Base-by-base conservation (phyloP, 2,797 vertebrate species). In the Halcyon chelicuti region DNA sequence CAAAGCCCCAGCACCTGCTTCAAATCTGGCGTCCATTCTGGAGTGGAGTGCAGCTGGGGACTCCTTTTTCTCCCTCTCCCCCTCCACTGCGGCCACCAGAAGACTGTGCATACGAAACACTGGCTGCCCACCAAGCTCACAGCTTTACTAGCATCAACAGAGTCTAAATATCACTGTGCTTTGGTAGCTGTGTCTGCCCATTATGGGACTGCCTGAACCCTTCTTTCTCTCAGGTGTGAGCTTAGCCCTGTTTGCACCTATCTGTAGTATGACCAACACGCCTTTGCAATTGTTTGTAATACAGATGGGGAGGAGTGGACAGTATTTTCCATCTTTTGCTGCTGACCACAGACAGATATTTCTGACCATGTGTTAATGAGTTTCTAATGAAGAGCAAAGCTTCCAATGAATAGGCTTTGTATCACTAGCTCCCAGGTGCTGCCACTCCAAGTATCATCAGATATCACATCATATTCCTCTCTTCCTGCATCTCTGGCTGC, bases 61-160 rank as follows among this genome's bases (percentile, higher is more conserved):
- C 39, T 44, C 4, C 25, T 90, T 66, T 55, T 71, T 22, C 55
- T 75, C n/a, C 39, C 9, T 25, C 7, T 65, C 9, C 14, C 8
- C 5, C 2, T 1, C 3, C 0, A 0, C 5, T 18, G 14, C 42
- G 55, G 46, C 2, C 22, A 46, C 1, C 2, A 46, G 39, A 78
- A 35, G 28, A 63, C 10, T 19, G 9, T 33, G n/a, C 9, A 2
- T 29, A 16, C 15, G 22, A 85, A 82, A 52, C 0, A 1, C n/a
- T 81, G 58, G 7, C 51, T 87, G 52, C 25, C 21, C 0, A 5
- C n/a, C 5, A 18, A 58, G 28, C 23, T 85, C 2, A 2, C 20
- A 60, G n/a, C 35, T 84, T 72, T 31, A 35, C 60, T 78, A 44
- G 20, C 39, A 61, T 52, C 4, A 16, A 3, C 19, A 66, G n/a